These are phyloP conservation scores for Alviniconcha strummeri DNA, from an alignment of 2,888 invertebrate genomes.

Conservation along the genomic window DNA sequence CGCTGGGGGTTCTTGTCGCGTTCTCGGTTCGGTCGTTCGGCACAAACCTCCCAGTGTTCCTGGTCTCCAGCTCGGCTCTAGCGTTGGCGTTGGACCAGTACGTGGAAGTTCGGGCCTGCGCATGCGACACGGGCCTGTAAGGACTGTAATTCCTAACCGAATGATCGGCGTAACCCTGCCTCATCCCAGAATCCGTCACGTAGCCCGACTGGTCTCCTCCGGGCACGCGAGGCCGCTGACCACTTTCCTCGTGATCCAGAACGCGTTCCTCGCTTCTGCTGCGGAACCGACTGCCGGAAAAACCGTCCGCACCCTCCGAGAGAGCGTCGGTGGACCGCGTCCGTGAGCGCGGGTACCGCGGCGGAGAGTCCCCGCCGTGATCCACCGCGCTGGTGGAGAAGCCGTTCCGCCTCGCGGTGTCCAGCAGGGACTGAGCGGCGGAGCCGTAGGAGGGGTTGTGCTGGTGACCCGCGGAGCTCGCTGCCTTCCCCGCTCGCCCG, in stretches of 20 bases:
- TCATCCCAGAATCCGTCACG: slow-evolving; percentile 37
- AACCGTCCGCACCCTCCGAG: slow-evolving; percentile 27
- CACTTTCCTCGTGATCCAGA: slow-evolving; percentile 29
- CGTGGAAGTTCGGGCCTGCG: not conserved
- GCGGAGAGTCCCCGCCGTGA: not conserved
- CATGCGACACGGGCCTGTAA: slow-evolving; percentile 5
- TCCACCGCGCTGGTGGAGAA: not conserved
- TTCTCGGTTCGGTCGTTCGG: not conserved
- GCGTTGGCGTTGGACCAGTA: not conserved
- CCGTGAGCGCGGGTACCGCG: slow-evolving; percentile 11
- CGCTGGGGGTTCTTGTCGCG: not conserved
- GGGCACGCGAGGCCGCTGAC: not conserved
- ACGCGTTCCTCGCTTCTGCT: slow-evolving; percentile 44
- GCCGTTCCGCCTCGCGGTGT: not conserved
- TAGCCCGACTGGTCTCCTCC: slow-evolving; percentile 34
- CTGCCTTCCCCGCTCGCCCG: slow-evolving; percentile 25
- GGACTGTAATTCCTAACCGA: not conserved
- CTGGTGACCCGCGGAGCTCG: no score
- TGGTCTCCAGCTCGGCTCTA: not conserved
- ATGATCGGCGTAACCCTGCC: not conserved
- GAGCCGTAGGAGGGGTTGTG: slow-evolving; percentile 7
- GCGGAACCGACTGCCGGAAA: slow-evolving; percentile 14
- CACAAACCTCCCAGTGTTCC: not conserved
- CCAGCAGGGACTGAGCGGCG: not conserved
- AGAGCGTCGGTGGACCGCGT: slow-evolving; percentile 40